A percentile compares a stretch with the other conserved stretches of the same genome.
Evolutionary conservation across 2,113 vertebrate genomes (phyloP).

Genomic region (Sinocyclocheilus grahami): DNA sequence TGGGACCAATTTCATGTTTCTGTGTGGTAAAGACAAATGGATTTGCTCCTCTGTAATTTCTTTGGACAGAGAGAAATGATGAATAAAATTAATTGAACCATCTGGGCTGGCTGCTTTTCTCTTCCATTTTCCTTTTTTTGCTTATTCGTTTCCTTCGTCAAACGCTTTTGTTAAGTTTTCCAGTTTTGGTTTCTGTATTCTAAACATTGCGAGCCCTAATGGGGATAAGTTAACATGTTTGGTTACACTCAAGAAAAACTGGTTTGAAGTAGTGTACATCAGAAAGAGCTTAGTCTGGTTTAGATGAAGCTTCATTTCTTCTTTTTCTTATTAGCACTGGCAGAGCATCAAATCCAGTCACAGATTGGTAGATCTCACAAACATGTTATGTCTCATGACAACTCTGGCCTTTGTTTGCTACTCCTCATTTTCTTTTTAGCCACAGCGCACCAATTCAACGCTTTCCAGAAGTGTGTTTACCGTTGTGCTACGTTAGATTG

Average conservation of each 20-base stretch:
- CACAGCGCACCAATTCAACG: neutral
- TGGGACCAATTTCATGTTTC: conserved; percentile 61
- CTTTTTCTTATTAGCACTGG: conserved; percentile 19
- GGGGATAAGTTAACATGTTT: conserved; percentile 34
- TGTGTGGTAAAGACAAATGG: conserved; percentile 66
- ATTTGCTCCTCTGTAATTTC: conserved; percentile 66
- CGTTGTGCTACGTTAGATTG: conserved; percentile 35
- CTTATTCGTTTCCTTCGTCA: conserved; percentile 37
- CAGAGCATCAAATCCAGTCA: conserved; percentile 45
- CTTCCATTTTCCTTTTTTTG: neutral
- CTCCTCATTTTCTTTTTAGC: conserved; percentile 41
- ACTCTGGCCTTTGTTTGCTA: conserved; percentile 36
- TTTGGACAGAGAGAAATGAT: conserved; percentile 58
- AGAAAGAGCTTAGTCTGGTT: conserved; percentile 11
- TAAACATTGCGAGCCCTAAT: conserved; percentile 39
- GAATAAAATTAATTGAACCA: conserved; percentile 74
- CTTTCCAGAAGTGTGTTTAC: conserved; percentile 51
- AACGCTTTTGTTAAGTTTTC: conserved; percentile 43
- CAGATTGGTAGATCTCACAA: conserved; percentile 52
- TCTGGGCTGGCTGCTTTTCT: conserved; percentile 52
- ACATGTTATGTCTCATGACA: conserved; percentile 47
- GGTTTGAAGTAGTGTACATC: neutral
- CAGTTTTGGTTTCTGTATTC: conserved; percentile 38
- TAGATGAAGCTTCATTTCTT: neutral
- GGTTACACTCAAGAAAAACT: conserved; percentile 15